These are phyloP conservation scores for Latrodectus elegans DNA, from an alignment of 2,888 invertebrate genomes.

Conservation along the genomic window DNA sequence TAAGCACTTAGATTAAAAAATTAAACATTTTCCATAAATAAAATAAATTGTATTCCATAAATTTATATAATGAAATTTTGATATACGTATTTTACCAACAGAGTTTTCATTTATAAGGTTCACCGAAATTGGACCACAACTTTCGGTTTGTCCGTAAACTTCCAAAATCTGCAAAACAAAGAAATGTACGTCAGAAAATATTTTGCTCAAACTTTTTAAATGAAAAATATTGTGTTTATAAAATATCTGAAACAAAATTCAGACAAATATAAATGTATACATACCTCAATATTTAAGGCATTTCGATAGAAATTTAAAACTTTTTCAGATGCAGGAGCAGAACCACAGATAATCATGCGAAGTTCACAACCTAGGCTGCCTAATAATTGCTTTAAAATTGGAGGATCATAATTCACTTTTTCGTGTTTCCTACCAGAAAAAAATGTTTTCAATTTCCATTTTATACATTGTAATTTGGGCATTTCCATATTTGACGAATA, in stretches of 20 bases:
- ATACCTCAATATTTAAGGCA: not conserved
- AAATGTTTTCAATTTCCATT: not conserved
- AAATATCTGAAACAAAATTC: not conserved
- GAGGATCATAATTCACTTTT: not conserved
- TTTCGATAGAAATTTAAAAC: not conserved
- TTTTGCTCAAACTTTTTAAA: too few relatives aligned
- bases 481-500: too few relatives aligned
- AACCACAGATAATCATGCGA: not conserved
- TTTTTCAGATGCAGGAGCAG: not conserved
- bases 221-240: too few relatives aligned
- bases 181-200: not conserved
- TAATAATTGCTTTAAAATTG: not conserved
- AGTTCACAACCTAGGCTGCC: not conserved
- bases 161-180: not conserved
- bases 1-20: too few relatives aligned
- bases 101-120: not conserved
- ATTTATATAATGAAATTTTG: too few relatives aligned
- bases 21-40: too few relatives aligned
- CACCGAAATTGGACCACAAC: not conserved
- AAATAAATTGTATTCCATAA: too few relatives aligned
- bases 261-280: not conserved
- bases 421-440: not conserved
- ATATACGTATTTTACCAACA: not conserved
- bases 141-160: not conserved
- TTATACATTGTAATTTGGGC: too few relatives aligned